Evolutionary conservation across 1,140 invertebrate species (phyloP).

Genomic region (Euwallacea fornicatus): DNA sequence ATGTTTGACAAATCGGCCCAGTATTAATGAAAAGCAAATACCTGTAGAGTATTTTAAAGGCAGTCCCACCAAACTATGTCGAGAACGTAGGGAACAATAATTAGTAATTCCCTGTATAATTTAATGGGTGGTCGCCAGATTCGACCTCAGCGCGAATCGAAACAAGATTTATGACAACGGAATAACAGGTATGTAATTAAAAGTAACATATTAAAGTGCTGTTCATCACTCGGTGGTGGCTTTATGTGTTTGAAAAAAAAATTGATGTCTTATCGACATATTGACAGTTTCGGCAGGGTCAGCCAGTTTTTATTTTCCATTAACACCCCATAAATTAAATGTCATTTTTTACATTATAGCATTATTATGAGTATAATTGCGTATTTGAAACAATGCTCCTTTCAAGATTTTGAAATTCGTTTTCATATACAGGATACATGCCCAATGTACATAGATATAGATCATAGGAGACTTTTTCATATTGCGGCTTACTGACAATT

Average conservation of each 20-base stretch:
- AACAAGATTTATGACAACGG: conserved; percentile 25
- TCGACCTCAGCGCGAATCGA: conserved; percentile 14
- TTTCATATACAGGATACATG: too few species aligned
- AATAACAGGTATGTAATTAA: conserved; percentile 19
- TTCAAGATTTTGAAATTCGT: too few species aligned
- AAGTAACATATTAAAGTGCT: conserved; percentile 23
- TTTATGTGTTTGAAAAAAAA: conserved; percentile 11
- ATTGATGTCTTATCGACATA: conserved; percentile 5
- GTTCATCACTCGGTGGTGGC: conserved; percentile 5
- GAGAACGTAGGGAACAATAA: conserved; percentile 36
- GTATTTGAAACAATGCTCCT: too few species aligned
- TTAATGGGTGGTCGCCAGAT: conserved; percentile 32
- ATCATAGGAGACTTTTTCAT: too few species aligned
- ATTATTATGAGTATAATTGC: too few species aligned
- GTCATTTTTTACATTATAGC: too few species aligned
- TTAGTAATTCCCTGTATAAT: conserved; percentile 37
- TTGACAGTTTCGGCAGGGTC: too few species aligned
- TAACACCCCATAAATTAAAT: too few species aligned
- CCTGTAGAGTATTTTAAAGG: conserved; percentile 34
- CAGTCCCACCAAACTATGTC: conserved; percentile 26
- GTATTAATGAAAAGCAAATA: conserved; percentile 37
- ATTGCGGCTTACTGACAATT: too few species aligned
- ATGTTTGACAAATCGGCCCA: conserved; percentile 35
- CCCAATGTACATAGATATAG: too few species aligned
- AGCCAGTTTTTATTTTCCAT: too few species aligned